Conservation (phyloP, 2,797 vertebrate species). For the Xenentodon cancila region DNA sequence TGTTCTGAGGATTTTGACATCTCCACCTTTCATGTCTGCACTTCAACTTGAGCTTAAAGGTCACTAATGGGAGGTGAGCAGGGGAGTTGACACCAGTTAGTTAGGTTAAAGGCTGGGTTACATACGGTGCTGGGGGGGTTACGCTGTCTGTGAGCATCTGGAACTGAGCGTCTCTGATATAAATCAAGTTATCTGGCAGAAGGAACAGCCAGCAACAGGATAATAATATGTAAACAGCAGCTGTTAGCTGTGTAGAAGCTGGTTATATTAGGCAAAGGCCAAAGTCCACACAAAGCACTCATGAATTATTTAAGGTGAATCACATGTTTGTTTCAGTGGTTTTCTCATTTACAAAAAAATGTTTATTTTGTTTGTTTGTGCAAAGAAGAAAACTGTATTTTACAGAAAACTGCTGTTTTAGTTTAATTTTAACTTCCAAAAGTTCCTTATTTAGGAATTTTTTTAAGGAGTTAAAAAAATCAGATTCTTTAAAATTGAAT, state of each 20-base stretch:
- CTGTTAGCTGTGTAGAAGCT: constrained; percentile 1
- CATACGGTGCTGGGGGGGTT: neutral
- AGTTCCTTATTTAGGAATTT: too few species aligned
- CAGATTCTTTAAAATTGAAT: too few species aligned
- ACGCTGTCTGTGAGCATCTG: constrained; percentile 16
- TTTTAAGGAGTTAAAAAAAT: too few species aligned
- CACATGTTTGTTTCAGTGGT: too few species aligned
- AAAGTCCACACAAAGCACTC: too few species aligned
- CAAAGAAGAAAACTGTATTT: too few species aligned
- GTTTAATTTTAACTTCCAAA: too few species aligned
- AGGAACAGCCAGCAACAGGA: neutral
- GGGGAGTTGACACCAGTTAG: constrained; percentile 29
- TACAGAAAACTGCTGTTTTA: too few species aligned
- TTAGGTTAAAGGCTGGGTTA: constrained; percentile 12
- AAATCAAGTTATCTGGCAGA: neutral
- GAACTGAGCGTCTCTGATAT: constrained; percentile 1
- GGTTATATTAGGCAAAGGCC: too few species aligned
- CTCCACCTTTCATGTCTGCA: constrained; percentile 50
- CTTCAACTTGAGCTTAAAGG: constrained; percentile 44
- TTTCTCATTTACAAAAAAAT: too few species aligned
- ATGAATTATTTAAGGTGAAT: too few species aligned
- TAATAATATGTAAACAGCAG: constrained; percentile 9
- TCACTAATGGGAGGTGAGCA: constrained; percentile 37
- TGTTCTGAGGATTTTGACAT: constrained; percentile 55
- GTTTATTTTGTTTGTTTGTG: too few species aligned